Evolutionary conservation across 2,797 vertebrate genomes (phyloP).

Genomic region (Cryptoprocta ferox): DNA sequence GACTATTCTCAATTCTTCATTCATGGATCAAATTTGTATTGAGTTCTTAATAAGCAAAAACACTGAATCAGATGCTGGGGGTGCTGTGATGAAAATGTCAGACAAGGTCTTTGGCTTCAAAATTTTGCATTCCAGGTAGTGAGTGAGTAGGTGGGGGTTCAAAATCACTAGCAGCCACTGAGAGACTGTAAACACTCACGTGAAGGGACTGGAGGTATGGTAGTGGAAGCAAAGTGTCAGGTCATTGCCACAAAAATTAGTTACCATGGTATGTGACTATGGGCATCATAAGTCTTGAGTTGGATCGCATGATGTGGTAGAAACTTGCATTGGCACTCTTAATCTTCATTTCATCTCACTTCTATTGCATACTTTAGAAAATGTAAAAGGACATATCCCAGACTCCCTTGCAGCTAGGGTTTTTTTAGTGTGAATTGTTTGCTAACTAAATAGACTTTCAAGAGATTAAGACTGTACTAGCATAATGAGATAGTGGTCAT

Average conservation of each 20-base stretch:
- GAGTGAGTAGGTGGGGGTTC: background rate
- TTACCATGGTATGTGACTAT: background rate
- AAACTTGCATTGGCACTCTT: background rate
- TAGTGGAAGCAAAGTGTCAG: background rate
- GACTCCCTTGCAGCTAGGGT: background rate
- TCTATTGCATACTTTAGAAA: background rate
- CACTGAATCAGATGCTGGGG: background rate
- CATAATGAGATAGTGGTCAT: background rate
- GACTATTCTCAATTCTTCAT: background rate
- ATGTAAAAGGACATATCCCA: background rate
- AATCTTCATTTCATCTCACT: background rate
- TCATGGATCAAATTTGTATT: background rate
- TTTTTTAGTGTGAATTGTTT: background rate
- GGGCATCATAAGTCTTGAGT: background rate
- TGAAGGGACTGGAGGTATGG: background rate
- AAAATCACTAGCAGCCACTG: background rate
- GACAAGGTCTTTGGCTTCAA: background rate
- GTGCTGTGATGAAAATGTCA: background rate
- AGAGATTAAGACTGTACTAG: background rate
- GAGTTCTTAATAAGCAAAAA: background rate
- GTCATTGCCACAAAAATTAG: background rate
- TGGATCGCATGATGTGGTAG: background rate
- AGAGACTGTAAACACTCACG: background rate
- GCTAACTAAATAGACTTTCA: background rate
- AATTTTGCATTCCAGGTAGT: background rate